phyloP scores from a whole-genome alignment of 2,113 vertebrate species.

The Dicerorhinus sumatrensis region DNA sequence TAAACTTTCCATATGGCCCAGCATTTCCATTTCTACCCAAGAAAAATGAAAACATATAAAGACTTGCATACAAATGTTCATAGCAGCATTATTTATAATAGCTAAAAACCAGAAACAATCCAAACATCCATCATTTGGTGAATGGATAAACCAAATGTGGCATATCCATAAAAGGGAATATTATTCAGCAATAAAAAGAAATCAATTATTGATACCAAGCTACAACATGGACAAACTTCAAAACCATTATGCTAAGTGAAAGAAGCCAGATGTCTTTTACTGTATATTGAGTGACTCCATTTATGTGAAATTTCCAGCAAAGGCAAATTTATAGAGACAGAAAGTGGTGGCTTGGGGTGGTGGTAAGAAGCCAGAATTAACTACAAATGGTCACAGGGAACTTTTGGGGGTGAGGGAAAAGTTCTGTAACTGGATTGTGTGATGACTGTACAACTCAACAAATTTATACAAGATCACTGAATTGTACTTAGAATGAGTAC shows the following conservation, averaged over 20 bases:
- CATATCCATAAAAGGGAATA: background rate
- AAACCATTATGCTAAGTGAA: constrained; percentile 11
- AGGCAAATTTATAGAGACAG: background rate
- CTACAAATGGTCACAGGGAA: background rate
- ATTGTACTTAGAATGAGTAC: background rate
- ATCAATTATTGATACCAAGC: background rate
- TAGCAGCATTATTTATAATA: background rate
- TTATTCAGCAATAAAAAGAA: constrained; percentile 20
- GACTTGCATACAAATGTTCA: background rate
- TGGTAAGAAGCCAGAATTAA: background rate
- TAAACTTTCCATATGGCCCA: background rate
- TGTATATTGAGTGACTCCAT: background rate
- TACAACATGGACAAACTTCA: background rate
- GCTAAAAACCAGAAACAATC: background rate
- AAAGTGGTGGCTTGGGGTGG: background rate
- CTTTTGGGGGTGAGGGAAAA: background rate
- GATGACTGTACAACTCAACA: background rate
- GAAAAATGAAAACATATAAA: constrained; percentile 6
- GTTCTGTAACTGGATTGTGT: background rate
- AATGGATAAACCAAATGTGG: background rate
- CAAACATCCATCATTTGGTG: background rate
- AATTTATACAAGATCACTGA: background rate
- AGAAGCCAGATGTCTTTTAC: background rate
- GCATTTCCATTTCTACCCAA: background rate
- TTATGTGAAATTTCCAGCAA: background rate